Conservation (phyloP, 2,888 invertebrate species). For the Kryphioiulus occultus region DNA sequence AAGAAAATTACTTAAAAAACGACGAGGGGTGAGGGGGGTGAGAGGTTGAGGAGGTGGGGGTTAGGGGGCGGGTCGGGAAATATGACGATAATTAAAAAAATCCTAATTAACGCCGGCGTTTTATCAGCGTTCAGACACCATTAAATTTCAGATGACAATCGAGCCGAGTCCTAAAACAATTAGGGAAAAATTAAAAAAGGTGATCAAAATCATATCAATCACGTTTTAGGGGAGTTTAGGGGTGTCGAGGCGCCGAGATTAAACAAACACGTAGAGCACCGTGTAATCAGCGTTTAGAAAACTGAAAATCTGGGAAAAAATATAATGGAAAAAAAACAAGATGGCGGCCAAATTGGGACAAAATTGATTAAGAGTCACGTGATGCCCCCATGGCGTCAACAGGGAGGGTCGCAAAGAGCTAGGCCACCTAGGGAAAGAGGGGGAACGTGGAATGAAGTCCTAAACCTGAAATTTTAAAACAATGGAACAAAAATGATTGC, state of each 20-base stretch:
- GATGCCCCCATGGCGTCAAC: too few species aligned
- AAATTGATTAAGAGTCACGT: not conserved
- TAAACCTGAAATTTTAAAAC: too few species aligned
- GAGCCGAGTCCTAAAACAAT: not conserved
- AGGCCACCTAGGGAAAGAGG: too few species aligned
- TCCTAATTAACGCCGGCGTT: slow-evolving; percentile 27
- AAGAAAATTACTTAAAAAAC: not conserved
- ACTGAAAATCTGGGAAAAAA: not conserved
- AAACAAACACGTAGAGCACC: not conserved
- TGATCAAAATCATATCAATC: slow-evolving; percentile 39
- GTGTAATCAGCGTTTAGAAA: not conserved
- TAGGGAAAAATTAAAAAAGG: slow-evolving; percentile 8
- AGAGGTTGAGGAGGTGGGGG: not conserved
- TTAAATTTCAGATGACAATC: not conserved
- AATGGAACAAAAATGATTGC: too few species aligned
- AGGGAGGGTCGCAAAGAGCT: too few species aligned
- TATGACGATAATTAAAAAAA: not conserved
- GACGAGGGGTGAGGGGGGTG: not conserved
- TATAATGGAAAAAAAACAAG: not conserved
- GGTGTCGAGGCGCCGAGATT: not conserved
- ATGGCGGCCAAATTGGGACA: not conserved
- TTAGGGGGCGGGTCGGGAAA: not conserved
- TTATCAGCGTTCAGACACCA: slow-evolving; percentile 27
- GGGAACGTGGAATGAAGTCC: too few species aligned
- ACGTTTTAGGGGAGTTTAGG: not conserved